phyloP scores from a whole-genome alignment of 2,888 invertebrate species.

The Osedax fenrisi region DNA sequence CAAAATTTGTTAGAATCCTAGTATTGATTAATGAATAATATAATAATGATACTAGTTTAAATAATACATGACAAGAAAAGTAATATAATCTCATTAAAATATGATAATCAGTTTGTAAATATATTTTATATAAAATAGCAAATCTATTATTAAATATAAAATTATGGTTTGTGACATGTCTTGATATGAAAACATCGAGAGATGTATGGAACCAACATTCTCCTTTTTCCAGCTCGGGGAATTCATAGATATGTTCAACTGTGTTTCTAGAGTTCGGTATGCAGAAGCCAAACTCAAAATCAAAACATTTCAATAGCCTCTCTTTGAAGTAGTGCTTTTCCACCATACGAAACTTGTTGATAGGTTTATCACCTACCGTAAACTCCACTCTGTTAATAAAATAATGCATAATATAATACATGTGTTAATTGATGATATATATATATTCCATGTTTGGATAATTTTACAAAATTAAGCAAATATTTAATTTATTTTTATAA shows the following conservation, averaged over 20 bases:
- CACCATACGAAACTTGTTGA: slow-evolving; percentile 90
- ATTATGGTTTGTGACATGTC: too few relatives aligned
- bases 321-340: slow-evolving; percentile 91
- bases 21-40: too few relatives aligned
- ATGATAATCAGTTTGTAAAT: too few relatives aligned
- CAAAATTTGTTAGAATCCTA: too few relatives aligned
- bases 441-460: background rate
- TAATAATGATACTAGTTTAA: too few relatives aligned
- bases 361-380: slow-evolving; percentile 78
- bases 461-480: background rate
- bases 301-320: slow-evolving; percentile 83
- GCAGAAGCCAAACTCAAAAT: slow-evolving; percentile 98
- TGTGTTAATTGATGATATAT: background rate
- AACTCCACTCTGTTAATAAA: slow-evolving; percentile 64
- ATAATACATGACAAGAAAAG: too few relatives aligned
- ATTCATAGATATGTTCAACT: slow-evolving; percentile 97
- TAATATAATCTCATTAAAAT: too few relatives aligned
- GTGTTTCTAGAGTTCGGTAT: slow-evolving; percentile 93
- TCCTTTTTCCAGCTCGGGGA: slow-evolving; percentile 73
- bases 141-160: too few relatives aligned
- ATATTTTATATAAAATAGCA: too few relatives aligned
- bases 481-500: too few relatives aligned
- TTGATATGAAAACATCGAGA: too few relatives aligned
- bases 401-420: background rate
- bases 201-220: slow-evolving; percentile 70